Evolutionary conservation across 2,113 vertebrate genomes (phyloP).

Genomic region (Cisticola juncidis): DNA sequence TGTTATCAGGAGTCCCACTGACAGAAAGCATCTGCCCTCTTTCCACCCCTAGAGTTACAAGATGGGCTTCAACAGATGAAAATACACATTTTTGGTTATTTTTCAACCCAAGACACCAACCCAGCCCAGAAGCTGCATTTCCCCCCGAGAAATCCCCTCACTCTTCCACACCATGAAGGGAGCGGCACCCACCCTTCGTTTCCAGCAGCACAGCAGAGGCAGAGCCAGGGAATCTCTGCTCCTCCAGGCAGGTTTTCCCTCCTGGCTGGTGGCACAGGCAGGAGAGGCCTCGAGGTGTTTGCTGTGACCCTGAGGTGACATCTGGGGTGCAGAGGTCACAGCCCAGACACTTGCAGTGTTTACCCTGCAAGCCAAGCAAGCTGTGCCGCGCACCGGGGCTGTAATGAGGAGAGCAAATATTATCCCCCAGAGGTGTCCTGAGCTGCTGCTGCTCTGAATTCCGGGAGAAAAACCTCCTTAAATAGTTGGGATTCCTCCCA

Average conservation of each 20-base stretch:
- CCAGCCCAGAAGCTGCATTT: neutral
- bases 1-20: too few relatives aligned
- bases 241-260: neutral
- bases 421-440: neutral
- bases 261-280: neutral
- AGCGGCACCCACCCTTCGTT: fast-evolving
- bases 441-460: neutral
- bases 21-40: too few relatives aligned
- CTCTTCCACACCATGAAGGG: fast-evolving
- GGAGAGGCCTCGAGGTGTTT: neutral
- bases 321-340: slow-evolving; percentile 7
- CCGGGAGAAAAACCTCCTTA: neutral
- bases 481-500: slow-evolving; percentile 11
- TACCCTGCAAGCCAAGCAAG: neutral
- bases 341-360: neutral
- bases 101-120: too few relatives aligned
- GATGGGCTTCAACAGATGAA: too few relatives aligned
- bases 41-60: too few relatives aligned
- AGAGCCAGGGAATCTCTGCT: neutral
- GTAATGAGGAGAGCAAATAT: slow-evolving; percentile 23
- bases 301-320: neutral
- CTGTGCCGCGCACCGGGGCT: neutral
- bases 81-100: too few relatives aligned
- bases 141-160: neutral
- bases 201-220: neutral